Evolutionary conservation across 2,797 vertebrate species (phyloP).

Genomic region (Spinibarbus caldwelli): DNA sequence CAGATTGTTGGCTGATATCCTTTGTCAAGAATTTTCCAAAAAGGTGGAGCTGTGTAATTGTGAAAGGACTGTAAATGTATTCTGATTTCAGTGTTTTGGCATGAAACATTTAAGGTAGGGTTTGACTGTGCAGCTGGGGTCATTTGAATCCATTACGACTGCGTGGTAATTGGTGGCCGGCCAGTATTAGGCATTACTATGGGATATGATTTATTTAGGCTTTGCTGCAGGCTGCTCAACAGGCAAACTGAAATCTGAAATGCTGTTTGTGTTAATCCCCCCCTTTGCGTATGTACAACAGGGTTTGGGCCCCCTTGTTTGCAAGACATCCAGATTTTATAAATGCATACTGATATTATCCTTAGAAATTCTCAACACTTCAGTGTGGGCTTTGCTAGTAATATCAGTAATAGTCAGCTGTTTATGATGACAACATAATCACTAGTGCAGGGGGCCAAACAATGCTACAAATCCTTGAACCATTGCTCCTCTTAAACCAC

Average conservation of each 20-base stretch:
- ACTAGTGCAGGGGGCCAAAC: neutral
- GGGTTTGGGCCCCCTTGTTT: neutral
- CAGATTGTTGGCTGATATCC: slow-evolving; percentile 5
- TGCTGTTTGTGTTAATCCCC: neutral
- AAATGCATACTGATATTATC: slow-evolving; percentile 5
- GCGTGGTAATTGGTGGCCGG: neutral
- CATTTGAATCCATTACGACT: slow-evolving; percentile 27
- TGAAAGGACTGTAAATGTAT: neutral
- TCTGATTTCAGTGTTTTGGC: neutral
- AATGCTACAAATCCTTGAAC: slow-evolving; percentile 12
- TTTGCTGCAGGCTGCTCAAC: neutral
- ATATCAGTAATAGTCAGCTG: slow-evolving; percentile 7
- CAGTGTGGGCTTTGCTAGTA: neutral
- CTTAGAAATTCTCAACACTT: neutral
- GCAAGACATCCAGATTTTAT: slow-evolving; percentile 11
- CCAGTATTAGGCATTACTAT: neutral
- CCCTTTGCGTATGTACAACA: neutral
- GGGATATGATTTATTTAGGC: slow-evolving; percentile 29
- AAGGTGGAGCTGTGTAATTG: slow-evolving; percentile 16
- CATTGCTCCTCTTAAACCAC: slow-evolving; percentile 12
- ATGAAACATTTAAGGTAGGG: neutral
- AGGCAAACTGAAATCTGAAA: slow-evolving; percentile 4
- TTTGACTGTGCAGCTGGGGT: neutral
- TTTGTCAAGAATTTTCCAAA: slow-evolving; percentile 21
- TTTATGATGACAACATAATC: neutral